Conservation (phyloP, 2,888 invertebrate genomes). For the Bibio marci region DNA sequence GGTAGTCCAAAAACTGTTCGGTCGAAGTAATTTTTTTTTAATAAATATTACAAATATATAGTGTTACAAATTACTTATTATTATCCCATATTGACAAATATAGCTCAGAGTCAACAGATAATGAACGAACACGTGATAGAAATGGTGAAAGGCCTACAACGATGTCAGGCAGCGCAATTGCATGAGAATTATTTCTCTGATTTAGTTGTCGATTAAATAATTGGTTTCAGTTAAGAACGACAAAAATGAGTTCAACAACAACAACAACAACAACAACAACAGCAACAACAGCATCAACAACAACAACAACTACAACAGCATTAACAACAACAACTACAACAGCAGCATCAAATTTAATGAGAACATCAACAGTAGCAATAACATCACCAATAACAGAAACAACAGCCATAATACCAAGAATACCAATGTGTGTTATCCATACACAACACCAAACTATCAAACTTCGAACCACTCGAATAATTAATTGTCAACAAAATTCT, state of each 20-base stretch:
- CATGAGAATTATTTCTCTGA: conserved; percentile 34
- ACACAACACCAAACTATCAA: not conserved
- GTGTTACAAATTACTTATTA: too few relatives aligned
- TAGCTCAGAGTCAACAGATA: conserved; percentile 29
- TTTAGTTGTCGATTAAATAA: conserved; percentile 24
- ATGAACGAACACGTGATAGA: conserved; percentile 23
- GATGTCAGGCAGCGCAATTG: conserved; percentile 32
- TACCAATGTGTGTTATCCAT: not conserved
- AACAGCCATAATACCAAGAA: conserved; percentile 5
- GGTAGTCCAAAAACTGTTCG: conserved; percentile 29
- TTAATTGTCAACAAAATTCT: too few relatives aligned
- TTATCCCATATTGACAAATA: too few relatives aligned
- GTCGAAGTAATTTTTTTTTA: conserved; percentile 25
- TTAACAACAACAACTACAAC: not conserved
- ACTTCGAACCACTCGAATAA: too few relatives aligned
- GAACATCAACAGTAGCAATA: conserved; percentile 5
- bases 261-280: conserved; percentile 4
- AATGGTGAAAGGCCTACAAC: conserved; percentile 22
- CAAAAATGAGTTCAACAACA: not conserved
- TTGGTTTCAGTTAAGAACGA: conserved; percentile 1
- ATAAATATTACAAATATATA: too few relatives aligned
- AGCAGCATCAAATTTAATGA: conserved; percentile 3
- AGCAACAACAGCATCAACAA: conserved; percentile 6
- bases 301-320: conserved; percentile 2
- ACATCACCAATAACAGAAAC: too few relatives aligned